Base-by-base conservation (phyloP, 30 jellyfish, hydroid and myxozoan species). In the Aurelia aurita complex sp. Pacific region DNA sequence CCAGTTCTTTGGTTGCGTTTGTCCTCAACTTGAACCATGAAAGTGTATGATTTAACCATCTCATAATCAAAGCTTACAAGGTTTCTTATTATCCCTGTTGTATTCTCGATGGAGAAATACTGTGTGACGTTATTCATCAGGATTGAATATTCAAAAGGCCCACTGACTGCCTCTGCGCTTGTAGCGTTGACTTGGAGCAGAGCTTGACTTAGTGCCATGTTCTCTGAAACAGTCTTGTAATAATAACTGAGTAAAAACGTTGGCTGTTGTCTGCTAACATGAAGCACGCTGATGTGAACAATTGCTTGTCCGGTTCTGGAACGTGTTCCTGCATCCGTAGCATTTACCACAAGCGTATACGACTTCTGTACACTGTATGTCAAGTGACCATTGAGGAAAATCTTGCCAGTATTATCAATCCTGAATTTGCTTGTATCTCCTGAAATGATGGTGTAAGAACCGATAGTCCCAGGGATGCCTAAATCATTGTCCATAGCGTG, bases 401-500 rank as follows among this genome's bases (percentile, higher is more conserved):
- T 66, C 46, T 66, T 52, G 1, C 98, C 98, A 38, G 42, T 59
- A 70, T 79, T 85, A 79, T 88, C 92, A 59, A 94, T 88, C 66
- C 74, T 42, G 83, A 94, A 94, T 40, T 79, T 76, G 76, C 85
- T 83, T 6, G 87, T 69, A 64, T 85, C 86, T 33, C 96, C 96
- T 65, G 90, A 73, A 12, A 80, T 36, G 32, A 94, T 94, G 71
- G 68, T 64, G 66, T 88, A 94, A 8, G 77, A 33, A 9, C n/a
- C 67, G 13, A 94, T 74, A 13, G 65, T 66, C 14, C 98, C 98
- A 69, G 85, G 75, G 61, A 35, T 77, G 29, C 88, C 94, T 13
- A 81, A 84, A 76, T 94, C 98, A 59, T 72, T 77, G 81, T 94
- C 98, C 53, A 55, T 43, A 1, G 98, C 97, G 42, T 62, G 89